These are phyloP conservation scores for Calliphora vomitoria DNA, from an alignment of 2,888 invertebrate species.

Conservation along the genomic window DNA sequence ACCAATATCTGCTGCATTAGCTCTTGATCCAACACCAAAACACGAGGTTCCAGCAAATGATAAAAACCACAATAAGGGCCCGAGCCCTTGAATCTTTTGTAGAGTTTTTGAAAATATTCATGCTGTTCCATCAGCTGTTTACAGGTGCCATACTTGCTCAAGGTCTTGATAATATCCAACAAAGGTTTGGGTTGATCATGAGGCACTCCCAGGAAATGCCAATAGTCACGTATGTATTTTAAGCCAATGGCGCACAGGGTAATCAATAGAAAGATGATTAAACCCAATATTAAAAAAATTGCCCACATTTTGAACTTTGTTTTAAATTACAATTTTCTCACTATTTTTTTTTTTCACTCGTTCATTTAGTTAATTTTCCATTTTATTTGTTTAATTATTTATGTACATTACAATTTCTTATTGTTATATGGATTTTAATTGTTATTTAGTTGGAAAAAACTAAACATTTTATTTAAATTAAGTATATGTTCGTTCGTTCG, in stretches of 20 bases:
- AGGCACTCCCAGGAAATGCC: slow-evolving; percentile 80
- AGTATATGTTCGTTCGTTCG: slow-evolving; percentile 10
- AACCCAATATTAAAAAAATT: slow-evolving; percentile 78
- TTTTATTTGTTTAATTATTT: slow-evolving; percentile 25
- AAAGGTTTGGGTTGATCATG: slow-evolving; percentile 80
- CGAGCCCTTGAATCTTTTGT: slow-evolving; percentile 80
- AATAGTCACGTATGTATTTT: slow-evolving; percentile 80
- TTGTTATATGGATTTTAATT: slow-evolving; percentile 34
- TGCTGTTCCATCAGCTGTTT: slow-evolving; percentile 73
- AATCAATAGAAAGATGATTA: slow-evolving; percentile 77
- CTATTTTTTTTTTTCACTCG: slow-evolving; percentile 10
- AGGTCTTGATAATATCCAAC: slow-evolving; percentile 77
- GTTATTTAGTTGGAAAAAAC: slow-evolving; percentile 32
- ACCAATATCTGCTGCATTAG: slow-evolving; percentile 82
- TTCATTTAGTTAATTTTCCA: slow-evolving; percentile 12
- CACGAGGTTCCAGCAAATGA: slow-evolving; percentile 79
- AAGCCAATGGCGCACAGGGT: slow-evolving; percentile 75
- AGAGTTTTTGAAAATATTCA: slow-evolving; percentile 78
- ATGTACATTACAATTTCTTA: not conserved
- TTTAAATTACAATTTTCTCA: not conserved
- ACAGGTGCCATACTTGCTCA: slow-evolving; percentile 69
- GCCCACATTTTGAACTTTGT: slow-evolving; percentile 78
- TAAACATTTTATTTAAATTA: slow-evolving; percentile 29
- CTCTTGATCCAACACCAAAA: slow-evolving; percentile 81
- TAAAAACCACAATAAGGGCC: slow-evolving; percentile 83